phyloP scores from a whole-genome alignment of 2,888 invertebrate genomes.

The Molanna angustata region DNA sequence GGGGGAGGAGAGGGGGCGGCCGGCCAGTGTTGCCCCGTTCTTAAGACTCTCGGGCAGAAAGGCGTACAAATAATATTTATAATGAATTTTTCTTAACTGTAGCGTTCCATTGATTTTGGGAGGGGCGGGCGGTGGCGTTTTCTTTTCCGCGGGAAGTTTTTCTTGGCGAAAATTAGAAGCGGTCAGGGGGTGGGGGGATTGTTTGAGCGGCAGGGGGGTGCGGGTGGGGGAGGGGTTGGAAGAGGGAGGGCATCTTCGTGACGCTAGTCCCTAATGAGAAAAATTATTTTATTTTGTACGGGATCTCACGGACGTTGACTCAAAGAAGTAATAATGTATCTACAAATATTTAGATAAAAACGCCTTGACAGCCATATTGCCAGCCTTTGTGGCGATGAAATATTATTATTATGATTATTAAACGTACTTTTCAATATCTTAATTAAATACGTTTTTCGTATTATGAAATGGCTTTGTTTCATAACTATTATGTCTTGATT shows the following conservation, averaged over 20 bases:
- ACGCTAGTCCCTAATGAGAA: slow-evolving; percentile 28
- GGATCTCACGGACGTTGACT: slow-evolving; percentile 25
- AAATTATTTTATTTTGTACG: slow-evolving; percentile 21
- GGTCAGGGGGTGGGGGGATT: neutral
- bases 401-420: no score
- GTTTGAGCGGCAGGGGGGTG: neutral
- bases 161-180: slow-evolving; percentile 11
- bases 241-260: slow-evolving; percentile 17
- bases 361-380: neutral
- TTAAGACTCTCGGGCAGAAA: slow-evolving; percentile 11
- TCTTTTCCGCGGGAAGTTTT: slow-evolving; percentile 19
- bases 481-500: no score
- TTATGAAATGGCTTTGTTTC: no score
- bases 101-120: slow-evolving; percentile 32
- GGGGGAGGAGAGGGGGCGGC: slow-evolving; percentile 2
- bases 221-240: neutral
- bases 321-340: slow-evolving; percentile 17
- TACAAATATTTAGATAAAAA: slow-evolving; percentile 11
- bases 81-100: slow-evolving; percentile 33
- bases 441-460: neutral
- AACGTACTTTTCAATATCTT: neutral
- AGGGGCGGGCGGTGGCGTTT: slow-evolving; percentile 15
- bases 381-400: neutral
- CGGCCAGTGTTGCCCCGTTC: neutral
- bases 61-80: slow-evolving; percentile 32